A percentile compares a stretch with the other conserved stretches of the same genome.
Conservation (phyloP, 2,797 vertebrate species). For the Cheirogaleus major region DNA sequence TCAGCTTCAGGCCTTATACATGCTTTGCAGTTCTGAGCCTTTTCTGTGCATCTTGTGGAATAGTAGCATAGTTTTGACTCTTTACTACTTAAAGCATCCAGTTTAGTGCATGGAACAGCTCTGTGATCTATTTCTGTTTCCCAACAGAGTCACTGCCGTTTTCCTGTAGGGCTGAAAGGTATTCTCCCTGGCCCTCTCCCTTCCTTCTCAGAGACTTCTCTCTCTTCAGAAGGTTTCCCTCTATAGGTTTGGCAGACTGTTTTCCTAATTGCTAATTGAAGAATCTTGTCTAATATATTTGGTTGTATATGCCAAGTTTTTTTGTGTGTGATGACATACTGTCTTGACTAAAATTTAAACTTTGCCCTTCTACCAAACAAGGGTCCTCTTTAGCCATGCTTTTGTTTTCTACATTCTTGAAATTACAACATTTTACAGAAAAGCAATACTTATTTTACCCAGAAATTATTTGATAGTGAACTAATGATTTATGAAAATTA, state of each 20-base stretch:
- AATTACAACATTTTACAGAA: background rate
- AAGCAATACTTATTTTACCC: background rate
- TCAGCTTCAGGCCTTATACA: background rate
- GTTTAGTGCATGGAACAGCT: background rate
- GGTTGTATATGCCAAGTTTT: background rate
- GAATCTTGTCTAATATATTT: background rate
- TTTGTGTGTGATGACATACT: background rate
- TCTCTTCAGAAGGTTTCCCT: background rate
- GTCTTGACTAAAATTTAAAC: background rate
- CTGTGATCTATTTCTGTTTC: background rate
- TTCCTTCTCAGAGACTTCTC: background rate
- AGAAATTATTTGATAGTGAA: background rate
- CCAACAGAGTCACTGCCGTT: background rate
- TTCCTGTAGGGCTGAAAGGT: background rate
- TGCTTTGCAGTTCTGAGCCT: background rate
- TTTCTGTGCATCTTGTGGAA: background rate
- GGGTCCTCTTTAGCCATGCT: background rate
- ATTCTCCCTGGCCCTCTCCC: background rate
- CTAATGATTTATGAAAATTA: background rate
- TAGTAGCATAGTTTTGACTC: background rate
- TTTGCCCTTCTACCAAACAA: background rate
- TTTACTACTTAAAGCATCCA: background rate
- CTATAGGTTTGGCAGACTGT: background rate
- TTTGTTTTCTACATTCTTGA: background rate
- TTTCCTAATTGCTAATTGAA: constrained; percentile 40